Conservation (phyloP, 2,113 vertebrate genomes). For the Silurus glanis region DNA sequence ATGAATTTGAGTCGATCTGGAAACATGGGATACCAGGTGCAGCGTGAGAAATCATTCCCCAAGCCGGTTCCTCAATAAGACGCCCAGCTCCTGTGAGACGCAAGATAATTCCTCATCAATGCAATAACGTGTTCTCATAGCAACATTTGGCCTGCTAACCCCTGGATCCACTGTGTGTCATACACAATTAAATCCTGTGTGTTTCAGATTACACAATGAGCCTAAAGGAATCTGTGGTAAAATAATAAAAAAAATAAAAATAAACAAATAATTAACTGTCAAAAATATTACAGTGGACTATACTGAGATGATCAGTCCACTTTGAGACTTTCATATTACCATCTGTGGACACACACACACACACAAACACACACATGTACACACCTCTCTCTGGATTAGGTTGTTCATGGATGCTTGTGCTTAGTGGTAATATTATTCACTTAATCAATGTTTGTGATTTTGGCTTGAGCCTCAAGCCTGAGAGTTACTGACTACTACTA, state of each 20-base stretch:
- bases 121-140: constrained; percentile 28
- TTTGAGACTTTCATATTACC: neutral
- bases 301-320: constrained; percentile 3
- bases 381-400: constrained; percentile 1
- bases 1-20: neutral
- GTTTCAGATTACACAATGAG: neutral
- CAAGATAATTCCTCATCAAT: constrained; percentile 20
- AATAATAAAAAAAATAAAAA: neutral
- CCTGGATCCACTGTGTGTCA: constrained; percentile 33
- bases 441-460: constrained; percentile 68
- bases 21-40: constrained; percentile 21
- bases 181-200: constrained; percentile 20
- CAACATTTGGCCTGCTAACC: constrained; percentile 22
- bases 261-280: constrained; percentile 41
- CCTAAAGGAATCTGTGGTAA: neutral
- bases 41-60: neutral
- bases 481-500: constrained; percentile 52
- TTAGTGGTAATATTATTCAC: constrained; percentile 68
- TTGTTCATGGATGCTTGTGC: constrained; percentile 48
- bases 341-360: neutral
- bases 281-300: neutral
- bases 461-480: constrained; percentile 62
- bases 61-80: neutral
- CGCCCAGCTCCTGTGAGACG: neutral
- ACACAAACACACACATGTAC: neutral